Base-by-base conservation (phyloP, 2,797 vertebrate species). In the Valencia hispanica region DNA sequence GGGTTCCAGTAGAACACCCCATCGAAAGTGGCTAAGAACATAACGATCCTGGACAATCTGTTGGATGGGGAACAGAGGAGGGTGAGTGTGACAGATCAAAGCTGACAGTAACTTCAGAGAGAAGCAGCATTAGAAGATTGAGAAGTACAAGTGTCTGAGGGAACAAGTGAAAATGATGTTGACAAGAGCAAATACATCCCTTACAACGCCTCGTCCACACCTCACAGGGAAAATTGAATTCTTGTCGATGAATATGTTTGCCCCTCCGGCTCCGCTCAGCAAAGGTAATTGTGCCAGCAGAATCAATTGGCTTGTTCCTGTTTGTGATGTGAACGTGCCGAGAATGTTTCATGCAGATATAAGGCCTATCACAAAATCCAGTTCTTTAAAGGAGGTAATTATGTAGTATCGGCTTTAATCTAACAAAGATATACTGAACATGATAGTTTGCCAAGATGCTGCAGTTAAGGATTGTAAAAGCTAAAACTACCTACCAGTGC, bases 271-370 rank as follows among this genome's bases (percentile, higher is more conserved):
- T 59, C 66, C 4, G 51, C 20, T 74, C 71, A 39, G 50, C 39
- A 48, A 55, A 51, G 10, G n/a, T 78, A 61, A 79, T 34, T 72
- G 32, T 70, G 69, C 76, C 34, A 50, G 25, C 30, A 63, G 55
- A 80, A 80, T 81, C 69, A 80, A 80, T 80, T 25, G 1, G 34
- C 32, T 65, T 41, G 36, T 61, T 72, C 59, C 65, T 55, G 72
- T 51, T 69, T 39, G 9, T 6, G 50, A n/a, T 39, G 43, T 55
- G 14, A 59, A 51, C 2, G 22, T 50, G 27, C 6, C 72, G 5
- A 51, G 20, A 48, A 47, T 73, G 68, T 75, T 77, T 71, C 43
- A 41, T 70, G 48, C 48, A 74, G 32, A 68, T 45, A 41, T 53
- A 76, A 0, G 9, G 15, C 59, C 25, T 51, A 79, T 73, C 75